Percentiles rank a stretch among this genome's conserved stretches.
Evolutionary conservation across 2,113 vertebrate species (phyloP).

Genomic region (Aviceda subcristata): DNA sequence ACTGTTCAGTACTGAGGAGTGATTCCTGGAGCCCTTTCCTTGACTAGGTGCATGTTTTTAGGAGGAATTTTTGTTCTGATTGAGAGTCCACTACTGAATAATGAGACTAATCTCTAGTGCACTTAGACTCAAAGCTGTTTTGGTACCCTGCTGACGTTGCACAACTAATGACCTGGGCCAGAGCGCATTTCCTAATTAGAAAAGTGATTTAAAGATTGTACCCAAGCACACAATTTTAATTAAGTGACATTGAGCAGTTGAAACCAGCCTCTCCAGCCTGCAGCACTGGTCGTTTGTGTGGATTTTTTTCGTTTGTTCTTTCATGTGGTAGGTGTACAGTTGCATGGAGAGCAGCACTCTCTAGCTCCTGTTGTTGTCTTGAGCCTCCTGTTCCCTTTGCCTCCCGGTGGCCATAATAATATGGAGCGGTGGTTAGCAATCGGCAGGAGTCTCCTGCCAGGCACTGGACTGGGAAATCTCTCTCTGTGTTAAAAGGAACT

Average conservation of each 20-base stretch:
- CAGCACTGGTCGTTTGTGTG: neutral
- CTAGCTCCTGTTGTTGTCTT: neutral
- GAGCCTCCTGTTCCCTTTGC: neutral
- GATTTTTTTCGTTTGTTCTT: neutral
- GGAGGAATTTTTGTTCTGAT: neutral
- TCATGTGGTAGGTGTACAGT: neutral
- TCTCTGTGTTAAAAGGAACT: neutral
- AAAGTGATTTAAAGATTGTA: conserved; percentile 21
- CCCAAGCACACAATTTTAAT: neutral
- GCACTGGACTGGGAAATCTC: neutral
- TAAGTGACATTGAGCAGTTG: neutral
- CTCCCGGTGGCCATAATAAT: neutral
- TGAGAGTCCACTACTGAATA: neutral
- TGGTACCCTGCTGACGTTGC: neutral
- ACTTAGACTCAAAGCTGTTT: neutral
- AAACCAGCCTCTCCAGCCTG: neutral
- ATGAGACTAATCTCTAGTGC: neutral
- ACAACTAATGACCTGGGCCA: neutral
- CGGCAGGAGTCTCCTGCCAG: neutral
- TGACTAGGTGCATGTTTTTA: neutral
- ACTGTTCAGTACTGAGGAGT: neutral
- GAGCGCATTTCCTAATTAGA: conserved; percentile 13
- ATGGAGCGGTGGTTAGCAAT: neutral
- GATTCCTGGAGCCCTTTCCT: neutral
- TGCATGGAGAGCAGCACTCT: neutral